phyloP scores from a whole-genome alignment of 1,140 invertebrate genomes.

The Tetragnatha versicolor region DNA sequence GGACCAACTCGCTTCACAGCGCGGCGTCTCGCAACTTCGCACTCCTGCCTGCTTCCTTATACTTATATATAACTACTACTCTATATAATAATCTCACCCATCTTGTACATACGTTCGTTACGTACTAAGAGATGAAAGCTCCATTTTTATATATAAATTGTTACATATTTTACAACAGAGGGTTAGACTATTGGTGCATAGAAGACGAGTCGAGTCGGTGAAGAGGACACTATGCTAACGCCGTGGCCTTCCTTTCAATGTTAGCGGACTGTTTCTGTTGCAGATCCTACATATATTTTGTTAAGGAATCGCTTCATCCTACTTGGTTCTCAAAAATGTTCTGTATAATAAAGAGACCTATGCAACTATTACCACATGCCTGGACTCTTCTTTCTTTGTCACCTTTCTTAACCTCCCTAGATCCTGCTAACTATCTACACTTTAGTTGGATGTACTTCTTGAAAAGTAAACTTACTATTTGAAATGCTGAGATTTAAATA shows the following conservation, averaged over 20 bases:
- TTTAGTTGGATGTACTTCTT: too few relatives aligned
- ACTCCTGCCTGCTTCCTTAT: conserved; percentile 53
- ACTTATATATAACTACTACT: conserved; percentile 44
- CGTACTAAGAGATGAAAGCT: conserved; percentile 50
- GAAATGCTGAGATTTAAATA: too few relatives aligned
- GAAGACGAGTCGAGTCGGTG: conserved; percentile 32
- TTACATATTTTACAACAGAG: conserved; percentile 56
- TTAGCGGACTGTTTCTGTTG: conserved; percentile 56
- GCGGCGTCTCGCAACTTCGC: conserved; percentile 50
- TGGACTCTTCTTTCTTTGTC: too few relatives aligned
- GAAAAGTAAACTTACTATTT: too few relatives aligned
- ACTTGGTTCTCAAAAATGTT: conserved; percentile 55
- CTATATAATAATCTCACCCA: conserved; percentile 48
- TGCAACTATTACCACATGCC: conserved; percentile 42
- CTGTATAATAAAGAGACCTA: conserved; percentile 56
- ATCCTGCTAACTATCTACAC: too few relatives aligned
- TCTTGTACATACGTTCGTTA: conserved; percentile 56
- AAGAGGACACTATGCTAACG: conserved; percentile 52
- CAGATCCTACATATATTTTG: conserved; percentile 55
- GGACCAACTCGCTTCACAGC: conserved; percentile 45
- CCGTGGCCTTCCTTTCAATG: conserved; percentile 55
- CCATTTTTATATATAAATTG: conserved; percentile 56
- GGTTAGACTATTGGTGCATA: conserved; percentile 53
- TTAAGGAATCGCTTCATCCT: conserved; percentile 55
- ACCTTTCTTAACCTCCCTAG: too few relatives aligned